Conservation (phyloP, 2,113 vertebrate species). For the Rhinogobius similis region DNA sequence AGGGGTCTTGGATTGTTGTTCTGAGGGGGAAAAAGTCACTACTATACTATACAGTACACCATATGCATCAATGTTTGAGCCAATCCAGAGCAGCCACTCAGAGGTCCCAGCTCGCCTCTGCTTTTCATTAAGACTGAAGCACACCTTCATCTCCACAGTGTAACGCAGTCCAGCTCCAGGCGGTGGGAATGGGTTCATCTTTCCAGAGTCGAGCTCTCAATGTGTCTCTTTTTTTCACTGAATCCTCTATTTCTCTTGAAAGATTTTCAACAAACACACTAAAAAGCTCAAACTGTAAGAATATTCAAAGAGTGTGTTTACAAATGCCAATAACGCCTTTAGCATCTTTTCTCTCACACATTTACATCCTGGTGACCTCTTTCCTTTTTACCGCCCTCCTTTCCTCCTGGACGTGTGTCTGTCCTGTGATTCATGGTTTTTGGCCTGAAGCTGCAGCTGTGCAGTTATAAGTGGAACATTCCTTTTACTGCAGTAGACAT, state of each 20-base stretch:
- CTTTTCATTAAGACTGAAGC: conserved; percentile 53
- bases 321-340: conserved; percentile 5
- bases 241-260: conserved; percentile 20
- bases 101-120: conserved; percentile 41
- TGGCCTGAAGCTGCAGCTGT: conserved; percentile 37
- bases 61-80: conserved; percentile 23
- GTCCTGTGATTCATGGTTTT: conserved; percentile 52
- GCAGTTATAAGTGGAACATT: conserved; percentile 63
- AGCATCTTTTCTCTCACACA: conserved; percentile 6
- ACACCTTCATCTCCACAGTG: conserved; percentile 39
- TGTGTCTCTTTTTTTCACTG: conserved; percentile 59
- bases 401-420: conserved; percentile 48
- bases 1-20: not conserved
- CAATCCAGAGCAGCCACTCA: conserved; percentile 12
- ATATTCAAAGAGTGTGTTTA: conserved; percentile 21
- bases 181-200: conserved; percentile 47
- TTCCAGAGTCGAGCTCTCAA: conserved; percentile 34
- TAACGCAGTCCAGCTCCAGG: conserved; percentile 43
- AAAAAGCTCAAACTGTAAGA: conserved; percentile 4
- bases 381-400: conserved; percentile 14
- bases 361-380: not conserved
- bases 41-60: not conserved
- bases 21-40: not conserved
- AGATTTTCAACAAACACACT: conserved; percentile 1
- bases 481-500: conserved; percentile 44